A percentile compares a stretch with the other conserved stretches of the same genome.
These are phyloP conservation scores for Torymus texanus DNA, from an alignment of 2,888 invertebrate genomes.

Conservation along the genomic window DNA sequence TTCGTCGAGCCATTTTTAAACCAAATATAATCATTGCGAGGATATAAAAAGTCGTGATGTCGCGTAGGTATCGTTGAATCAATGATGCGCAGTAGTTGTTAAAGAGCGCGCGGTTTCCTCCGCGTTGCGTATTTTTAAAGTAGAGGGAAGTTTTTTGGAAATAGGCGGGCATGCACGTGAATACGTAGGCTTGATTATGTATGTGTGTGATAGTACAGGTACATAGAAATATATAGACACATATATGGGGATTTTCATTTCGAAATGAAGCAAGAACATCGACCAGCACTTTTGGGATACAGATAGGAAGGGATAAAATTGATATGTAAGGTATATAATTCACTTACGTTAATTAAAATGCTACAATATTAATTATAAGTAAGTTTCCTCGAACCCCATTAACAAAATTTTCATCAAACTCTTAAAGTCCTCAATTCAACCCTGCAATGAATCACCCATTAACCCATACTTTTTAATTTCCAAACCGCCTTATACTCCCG, in stretches of 20 bases:
- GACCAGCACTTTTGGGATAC: neutral
- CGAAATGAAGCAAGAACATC: neutral
- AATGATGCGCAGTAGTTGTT: conserved; percentile 63
- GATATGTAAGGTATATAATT: too few relatives aligned
- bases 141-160: too few relatives aligned
- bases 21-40: neutral
- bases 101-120: conserved; percentile 63
- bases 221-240: neutral
- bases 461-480: too few relatives aligned
- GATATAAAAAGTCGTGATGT: too few relatives aligned
- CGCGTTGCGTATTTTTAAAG: too few relatives aligned
- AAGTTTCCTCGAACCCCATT: too few relatives aligned
- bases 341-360: too few relatives aligned
- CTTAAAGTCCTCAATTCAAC: too few relatives aligned
- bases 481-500: too few relatives aligned
- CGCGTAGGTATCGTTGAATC: conserved; percentile 1
- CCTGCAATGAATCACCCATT: too few relatives aligned
- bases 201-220: neutral
- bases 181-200: neutral
- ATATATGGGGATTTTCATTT: neutral
- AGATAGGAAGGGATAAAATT: neutral
- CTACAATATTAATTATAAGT: too few relatives aligned
- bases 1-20: neutral
- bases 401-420: too few relatives aligned
- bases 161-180: conserved; percentile 30